Percentiles rank a stretch among this genome's conserved stretches.
Evolutionary conservation across 1,140 invertebrate species (phyloP).

Genomic region (Lepidurus couesii): DNA sequence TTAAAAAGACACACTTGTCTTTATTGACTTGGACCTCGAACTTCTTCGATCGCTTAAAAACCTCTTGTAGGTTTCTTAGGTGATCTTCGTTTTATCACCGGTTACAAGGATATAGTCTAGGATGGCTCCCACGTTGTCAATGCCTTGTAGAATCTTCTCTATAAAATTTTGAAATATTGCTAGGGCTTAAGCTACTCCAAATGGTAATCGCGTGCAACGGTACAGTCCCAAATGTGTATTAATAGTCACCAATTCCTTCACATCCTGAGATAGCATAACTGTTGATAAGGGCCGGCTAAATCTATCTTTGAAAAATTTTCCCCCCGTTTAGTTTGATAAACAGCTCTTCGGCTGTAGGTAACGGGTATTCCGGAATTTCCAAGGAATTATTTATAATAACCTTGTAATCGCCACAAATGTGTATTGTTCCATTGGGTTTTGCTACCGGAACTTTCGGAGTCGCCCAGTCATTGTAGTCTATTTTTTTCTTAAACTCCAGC

Average conservation of each 20-base stretch:
- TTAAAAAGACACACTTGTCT: conserved; percentile 43
- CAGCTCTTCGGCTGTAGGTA: conserved; percentile 42
- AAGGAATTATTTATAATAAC: conserved; percentile 44
- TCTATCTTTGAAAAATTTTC: conserved; percentile 43
- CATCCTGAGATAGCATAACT: conserved; percentile 36
- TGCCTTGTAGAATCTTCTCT: conserved; percentile 40
- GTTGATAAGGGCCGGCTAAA: conserved; percentile 41
- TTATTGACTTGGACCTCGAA: conserved; percentile 41
- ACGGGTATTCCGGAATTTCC: conserved; percentile 1
- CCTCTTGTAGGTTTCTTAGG: conserved; percentile 36
- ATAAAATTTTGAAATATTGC: conserved; percentile 45
- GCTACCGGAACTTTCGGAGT: conserved; percentile 49
- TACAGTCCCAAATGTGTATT: conserved; percentile 38
- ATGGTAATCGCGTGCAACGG: conserved; percentile 39
- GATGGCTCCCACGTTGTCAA: not conserved
- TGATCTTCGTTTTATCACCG: conserved; percentile 37
- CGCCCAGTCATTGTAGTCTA: conserved; percentile 46
- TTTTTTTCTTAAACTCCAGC: conserved; percentile 42
- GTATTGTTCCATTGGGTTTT: conserved; percentile 46
- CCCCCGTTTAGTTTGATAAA: conserved; percentile 41
- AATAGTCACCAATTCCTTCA: conserved; percentile 22
- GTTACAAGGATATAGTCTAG: conserved; percentile 40
- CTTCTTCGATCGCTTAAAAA: conserved; percentile 37
- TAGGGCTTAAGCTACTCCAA: conserved; percentile 41
- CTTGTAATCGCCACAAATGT: conserved; percentile 51